phyloP scores from a whole-genome alignment of 2,888 invertebrate species.

The Mechanitis mazaeus region DNA sequence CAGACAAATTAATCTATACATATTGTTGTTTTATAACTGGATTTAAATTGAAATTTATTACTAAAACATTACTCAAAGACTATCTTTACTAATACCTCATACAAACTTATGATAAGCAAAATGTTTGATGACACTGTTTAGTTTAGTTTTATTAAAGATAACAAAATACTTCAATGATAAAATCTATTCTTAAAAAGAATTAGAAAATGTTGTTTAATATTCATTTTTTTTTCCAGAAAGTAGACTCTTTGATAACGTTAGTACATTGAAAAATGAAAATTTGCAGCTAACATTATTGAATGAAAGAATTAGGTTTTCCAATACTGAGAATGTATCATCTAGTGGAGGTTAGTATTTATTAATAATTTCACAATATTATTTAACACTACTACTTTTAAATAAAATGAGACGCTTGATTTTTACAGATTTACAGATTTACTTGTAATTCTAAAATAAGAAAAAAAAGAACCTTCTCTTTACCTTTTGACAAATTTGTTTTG shows the following conservation, averaged over 20 bases:
- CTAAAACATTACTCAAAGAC: slow-evolving; percentile 10
- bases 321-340: slow-evolving; percentile 57
- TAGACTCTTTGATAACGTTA: slow-evolving; percentile 88
- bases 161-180: background rate
- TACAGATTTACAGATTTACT: too few species aligned
- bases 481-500: too few species aligned
- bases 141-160: slow-evolving; percentile 9
- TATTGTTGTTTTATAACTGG: slow-evolving; percentile 15
- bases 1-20: slow-evolving; percentile 17
- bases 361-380: too few species aligned
- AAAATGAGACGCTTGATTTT: too few species aligned
- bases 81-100: slow-evolving; percentile 19
- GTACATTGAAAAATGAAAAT: slow-evolving; percentile 88
- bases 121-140: slow-evolving; percentile 20
- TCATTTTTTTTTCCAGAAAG: slow-evolving; percentile 80
- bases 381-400: too few species aligned
- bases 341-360: slow-evolving; percentile 44
- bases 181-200: too few species aligned
- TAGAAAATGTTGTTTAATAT: too few species aligned
- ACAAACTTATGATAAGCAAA: slow-evolving; percentile 12
- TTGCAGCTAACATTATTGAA: slow-evolving; percentile 89
- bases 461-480: too few species aligned
- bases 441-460: too few species aligned
- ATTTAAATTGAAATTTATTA: slow-evolving; percentile 13
- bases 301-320: slow-evolving; percentile 84